Conservation (phyloP, 2,888 invertebrate genomes). For the Agelastica alni region DNA sequence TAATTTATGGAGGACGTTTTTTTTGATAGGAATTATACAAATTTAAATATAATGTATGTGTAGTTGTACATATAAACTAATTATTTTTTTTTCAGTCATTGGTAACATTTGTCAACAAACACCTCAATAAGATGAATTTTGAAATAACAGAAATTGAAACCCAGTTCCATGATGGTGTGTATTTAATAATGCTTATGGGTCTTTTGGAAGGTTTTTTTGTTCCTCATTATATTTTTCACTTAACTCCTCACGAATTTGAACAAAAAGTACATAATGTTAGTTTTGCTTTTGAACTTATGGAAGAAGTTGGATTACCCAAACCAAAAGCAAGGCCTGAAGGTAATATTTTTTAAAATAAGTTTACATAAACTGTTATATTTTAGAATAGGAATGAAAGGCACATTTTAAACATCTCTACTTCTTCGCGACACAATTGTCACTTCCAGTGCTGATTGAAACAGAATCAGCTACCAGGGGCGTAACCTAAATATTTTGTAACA, state of each 20-base stretch:
- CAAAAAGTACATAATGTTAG: conserved; percentile 96
- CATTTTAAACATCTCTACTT: too few species aligned
- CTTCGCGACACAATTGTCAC: too few species aligned
- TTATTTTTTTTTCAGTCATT: conserved; percentile 71
- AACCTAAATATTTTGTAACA: too few species aligned
- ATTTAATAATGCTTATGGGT: conserved; percentile 92
- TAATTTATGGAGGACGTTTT: too few species aligned
- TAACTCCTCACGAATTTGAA: conserved; percentile 88
- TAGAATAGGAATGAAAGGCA: too few species aligned
- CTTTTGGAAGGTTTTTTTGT: conserved; percentile 97
- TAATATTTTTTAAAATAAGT: conserved; percentile 51
- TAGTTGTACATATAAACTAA: too few species aligned
- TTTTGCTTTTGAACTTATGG: conserved; percentile 98
- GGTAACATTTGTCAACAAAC: conserved; percentile 98
- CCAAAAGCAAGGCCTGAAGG: conserved; percentile 97
- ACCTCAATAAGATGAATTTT: conserved; percentile 93
- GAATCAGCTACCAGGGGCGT: too few species aligned
- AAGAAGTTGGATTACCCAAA: conserved; percentile 89
- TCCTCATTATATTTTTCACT: conserved; percentile 89
- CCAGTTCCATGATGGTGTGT: conserved; percentile 98
- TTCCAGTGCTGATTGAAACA: too few species aligned
- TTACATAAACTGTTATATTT: too few species aligned
- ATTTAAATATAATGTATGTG: too few species aligned
- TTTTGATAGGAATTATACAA: too few species aligned
- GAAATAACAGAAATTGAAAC: conserved; percentile 92